A percentile compares a stretch with the other conserved stretches of the same genome.
phyloP scores from a whole-genome alignment of 2,888 invertebrate genomes.

The Lithophane semibrunnea region DNA sequence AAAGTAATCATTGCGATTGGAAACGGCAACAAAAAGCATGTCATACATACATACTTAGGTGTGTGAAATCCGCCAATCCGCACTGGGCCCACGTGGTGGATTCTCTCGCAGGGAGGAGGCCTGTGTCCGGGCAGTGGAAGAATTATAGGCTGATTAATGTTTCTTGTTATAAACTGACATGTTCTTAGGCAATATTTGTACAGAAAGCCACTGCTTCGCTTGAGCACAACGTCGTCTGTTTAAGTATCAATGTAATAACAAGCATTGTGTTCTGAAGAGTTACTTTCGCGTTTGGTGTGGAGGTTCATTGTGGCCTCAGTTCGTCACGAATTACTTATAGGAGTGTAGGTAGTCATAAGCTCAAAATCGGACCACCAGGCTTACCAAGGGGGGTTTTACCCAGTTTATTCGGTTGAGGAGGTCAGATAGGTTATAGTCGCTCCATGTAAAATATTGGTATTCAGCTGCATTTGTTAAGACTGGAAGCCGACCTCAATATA shows the following conservation, averaged over 20 bases:
- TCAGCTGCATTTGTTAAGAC: too few relatives aligned
- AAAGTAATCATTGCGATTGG: neutral
- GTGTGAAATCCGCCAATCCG: neutral
- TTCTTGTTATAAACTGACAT: neutral
- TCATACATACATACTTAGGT: neutral
- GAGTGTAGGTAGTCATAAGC: neutral
- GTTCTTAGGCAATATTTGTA: conserved; percentile 22
- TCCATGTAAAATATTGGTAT: neutral
- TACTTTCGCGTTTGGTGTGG: neutral
- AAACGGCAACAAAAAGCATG: neutral
- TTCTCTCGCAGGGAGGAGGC: neutral
- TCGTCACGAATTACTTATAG: neutral
- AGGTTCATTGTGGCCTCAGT: neutral
- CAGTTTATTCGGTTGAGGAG: neutral
- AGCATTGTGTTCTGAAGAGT: conserved; percentile 20
- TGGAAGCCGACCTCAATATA: neutral
- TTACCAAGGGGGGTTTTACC: neutral
- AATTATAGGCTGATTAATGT: too few relatives aligned
- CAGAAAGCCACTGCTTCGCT: neutral
- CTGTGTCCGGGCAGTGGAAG: neutral
- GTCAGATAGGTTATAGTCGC: neutral
- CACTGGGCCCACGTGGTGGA: too few relatives aligned
- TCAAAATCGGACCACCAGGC: too few relatives aligned
- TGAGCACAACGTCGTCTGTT: conserved; percentile 17
- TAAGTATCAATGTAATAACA: conserved; percentile 28